Evolutionary conservation across 2,797 vertebrate species (phyloP), one percentile per base, ranked within the genome.

Genomic region (Sebastes goodei): DNA sequence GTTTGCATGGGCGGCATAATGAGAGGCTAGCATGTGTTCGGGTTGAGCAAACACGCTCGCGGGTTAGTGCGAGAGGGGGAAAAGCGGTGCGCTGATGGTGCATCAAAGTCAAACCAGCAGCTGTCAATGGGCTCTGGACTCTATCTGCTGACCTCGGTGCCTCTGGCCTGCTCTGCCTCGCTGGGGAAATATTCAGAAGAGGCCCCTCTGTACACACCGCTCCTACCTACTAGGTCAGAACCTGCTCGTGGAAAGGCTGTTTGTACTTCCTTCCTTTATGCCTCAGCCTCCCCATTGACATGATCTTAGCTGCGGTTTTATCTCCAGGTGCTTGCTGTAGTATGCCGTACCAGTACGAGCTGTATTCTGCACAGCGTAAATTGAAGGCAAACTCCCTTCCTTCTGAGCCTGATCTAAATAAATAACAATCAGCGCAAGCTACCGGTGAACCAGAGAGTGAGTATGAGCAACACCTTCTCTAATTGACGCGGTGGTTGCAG

Each of bases 1-100:
- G 94, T 95, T 94, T 94, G 92, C 88, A 92, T 88, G 93, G 93
- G 89, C 85, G 76, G 91, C 92, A 89, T 95, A 95, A 96, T 95
- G 93, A 94, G 88, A 81, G 92, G 89, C 90, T 88, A 89, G 89
- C 83, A 76, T 85, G 79, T 63, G 89, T 93, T 93, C 88, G 65
- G 94, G 93, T 94, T 92, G 92, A 93, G 88, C 86, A 93, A 92
- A 90, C 92, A 93, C 77, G 88, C 85, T 93, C 11, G 88, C 67
- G 85, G 85, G 90, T 90, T 85, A 84, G 90, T 35, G 89, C 72
- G 53, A 69, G 87, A 73, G 78, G 83, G 57, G 86, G 78, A 60
- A 46, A 46, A 74, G 80, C 32, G 33, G 71, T 30, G 79, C 75
- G 82, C 91, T 93, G 94, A 95, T 93, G 92, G 89, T 84, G 94